Evolutionary conservation across 2,113 vertebrate genomes (phyloP).

Genomic region (Ictalurus punctatus): DNA sequence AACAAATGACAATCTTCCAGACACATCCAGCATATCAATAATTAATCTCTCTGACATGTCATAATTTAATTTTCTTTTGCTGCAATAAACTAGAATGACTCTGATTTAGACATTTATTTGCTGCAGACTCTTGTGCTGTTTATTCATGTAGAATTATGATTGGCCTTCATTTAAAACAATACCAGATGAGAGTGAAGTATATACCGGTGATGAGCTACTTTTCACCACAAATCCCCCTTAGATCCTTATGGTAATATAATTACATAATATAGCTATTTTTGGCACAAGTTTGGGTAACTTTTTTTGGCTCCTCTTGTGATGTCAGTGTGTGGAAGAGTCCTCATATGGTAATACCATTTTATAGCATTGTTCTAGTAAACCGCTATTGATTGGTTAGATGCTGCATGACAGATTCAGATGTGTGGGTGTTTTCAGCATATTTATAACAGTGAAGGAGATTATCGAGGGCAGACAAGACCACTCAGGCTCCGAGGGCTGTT

Average conservation of each 20-base stretch:
- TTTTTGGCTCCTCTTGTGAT: slow-evolving; percentile 23
- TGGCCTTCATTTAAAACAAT: background rate
- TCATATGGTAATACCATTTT: slow-evolving; percentile 33
- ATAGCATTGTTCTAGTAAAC: slow-evolving; percentile 3
- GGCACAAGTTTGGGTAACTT: background rate
- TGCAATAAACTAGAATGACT: background rate
- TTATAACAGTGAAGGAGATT: slow-evolving; percentile 29
- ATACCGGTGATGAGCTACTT: background rate
- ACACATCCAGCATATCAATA: background rate
- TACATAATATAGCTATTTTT: slow-evolving; percentile 1
- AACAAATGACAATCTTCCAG: background rate
- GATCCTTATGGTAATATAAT: background rate
- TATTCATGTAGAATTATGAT: background rate
- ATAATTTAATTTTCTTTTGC: accelerated
- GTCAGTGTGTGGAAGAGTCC: slow-evolving; percentile 29
- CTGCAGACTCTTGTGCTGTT: background rate
- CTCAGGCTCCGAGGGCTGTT: background rate
- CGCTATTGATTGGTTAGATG: slow-evolving; percentile 27
- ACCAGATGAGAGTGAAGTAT: background rate
- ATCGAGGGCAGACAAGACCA: slow-evolving; percentile 17
- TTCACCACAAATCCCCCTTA: background rate
- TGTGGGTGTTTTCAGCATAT: slow-evolving; percentile 35
- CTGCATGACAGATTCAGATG: slow-evolving; percentile 28
- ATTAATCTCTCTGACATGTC: background rate
- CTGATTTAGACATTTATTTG: background rate